phyloP scores from a whole-genome alignment of 2,113 vertebrate species.

The human (Homo sapiens) region DNA sequence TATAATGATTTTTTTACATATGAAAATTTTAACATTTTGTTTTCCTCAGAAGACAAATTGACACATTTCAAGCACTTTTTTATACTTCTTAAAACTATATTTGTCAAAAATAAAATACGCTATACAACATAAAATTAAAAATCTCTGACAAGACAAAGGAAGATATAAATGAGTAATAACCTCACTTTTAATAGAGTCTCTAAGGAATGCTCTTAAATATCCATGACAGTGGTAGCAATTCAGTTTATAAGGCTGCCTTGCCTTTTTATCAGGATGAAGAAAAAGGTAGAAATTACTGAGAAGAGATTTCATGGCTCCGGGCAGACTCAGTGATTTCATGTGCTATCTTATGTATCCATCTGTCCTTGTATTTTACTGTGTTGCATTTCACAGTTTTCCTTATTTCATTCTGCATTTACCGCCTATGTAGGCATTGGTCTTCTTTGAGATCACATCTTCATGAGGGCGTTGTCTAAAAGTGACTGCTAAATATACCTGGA shows the following conservation, averaged over 20 bases:
- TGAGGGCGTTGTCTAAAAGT: background rate
- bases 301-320: background rate
- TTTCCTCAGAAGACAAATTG: background rate
- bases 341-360: background rate
- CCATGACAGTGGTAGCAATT: background rate
- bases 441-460: background rate
- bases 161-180: background rate
- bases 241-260: background rate
- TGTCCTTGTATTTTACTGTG: background rate
- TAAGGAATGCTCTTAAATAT: background rate
- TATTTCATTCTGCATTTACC: background rate
- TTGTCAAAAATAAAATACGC: conserved; percentile 23
- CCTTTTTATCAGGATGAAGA: background rate
- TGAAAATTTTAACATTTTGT: background rate
- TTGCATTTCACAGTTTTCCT: conserved; percentile 6
- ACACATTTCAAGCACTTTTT: background rate
- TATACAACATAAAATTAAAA: conserved; percentile 1
- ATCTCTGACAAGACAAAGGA: background rate
- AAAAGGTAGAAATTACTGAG: background rate
- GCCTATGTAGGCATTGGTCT: background rate
- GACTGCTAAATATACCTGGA: background rate
- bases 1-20: background rate
- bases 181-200: background rate
- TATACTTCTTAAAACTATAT: background rate
- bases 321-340: background rate